These are phyloP conservation scores for Microcaecilia unicolor DNA, from an alignment of 2,797 vertebrate species.

Conservation along the genomic window DNA sequence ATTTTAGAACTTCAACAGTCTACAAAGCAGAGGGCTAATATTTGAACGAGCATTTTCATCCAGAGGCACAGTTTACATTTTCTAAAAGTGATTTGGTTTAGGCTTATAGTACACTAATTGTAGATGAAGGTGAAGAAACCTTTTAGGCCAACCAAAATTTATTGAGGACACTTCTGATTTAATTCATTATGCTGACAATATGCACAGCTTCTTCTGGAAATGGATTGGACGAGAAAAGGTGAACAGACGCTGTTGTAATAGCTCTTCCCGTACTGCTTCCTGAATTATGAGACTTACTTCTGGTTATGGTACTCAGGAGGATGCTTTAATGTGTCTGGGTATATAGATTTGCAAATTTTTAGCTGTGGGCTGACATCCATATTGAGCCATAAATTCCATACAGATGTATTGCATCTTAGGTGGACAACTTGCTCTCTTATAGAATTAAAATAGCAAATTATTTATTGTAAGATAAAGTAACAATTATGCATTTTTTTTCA, in stretches of 20 bases:
- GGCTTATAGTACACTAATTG: constrained; percentile 11
- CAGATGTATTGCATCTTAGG: constrained; percentile 33
- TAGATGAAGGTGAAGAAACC: constrained; percentile 19
- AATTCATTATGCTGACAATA: constrained; percentile 34
- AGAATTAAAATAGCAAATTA: constrained; percentile 24
- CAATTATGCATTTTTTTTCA: constrained; percentile 15
- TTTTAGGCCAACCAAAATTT: constrained; percentile 20
- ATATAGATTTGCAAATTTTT: constrained; percentile 37
- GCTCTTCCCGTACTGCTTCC: constrained; percentile 8
- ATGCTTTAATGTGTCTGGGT: constrained; percentile 29
- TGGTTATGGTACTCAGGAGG: constrained; percentile 26
- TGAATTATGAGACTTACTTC: constrained; percentile 33
- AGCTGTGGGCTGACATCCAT: constrained; percentile 26
- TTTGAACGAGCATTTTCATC: constrained; percentile 18
- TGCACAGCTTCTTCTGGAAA: constrained; percentile 29
- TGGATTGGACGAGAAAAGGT: constrained; percentile 15
- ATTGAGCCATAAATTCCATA: constrained; percentile 35
- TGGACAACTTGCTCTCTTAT: constrained; percentile 11
- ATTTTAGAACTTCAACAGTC: constrained; percentile 19
- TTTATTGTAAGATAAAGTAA: constrained; percentile 6
- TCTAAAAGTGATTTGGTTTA: constrained; percentile 1
- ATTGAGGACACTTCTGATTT: constrained; percentile 22
- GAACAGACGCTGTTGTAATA: constrained; percentile 16
- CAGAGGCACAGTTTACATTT: constrained; percentile 10
- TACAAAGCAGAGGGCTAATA: too few relatives aligned